Conservation (phyloP, 2,113 vertebrate species). For the Carassius gibelio region DNA sequence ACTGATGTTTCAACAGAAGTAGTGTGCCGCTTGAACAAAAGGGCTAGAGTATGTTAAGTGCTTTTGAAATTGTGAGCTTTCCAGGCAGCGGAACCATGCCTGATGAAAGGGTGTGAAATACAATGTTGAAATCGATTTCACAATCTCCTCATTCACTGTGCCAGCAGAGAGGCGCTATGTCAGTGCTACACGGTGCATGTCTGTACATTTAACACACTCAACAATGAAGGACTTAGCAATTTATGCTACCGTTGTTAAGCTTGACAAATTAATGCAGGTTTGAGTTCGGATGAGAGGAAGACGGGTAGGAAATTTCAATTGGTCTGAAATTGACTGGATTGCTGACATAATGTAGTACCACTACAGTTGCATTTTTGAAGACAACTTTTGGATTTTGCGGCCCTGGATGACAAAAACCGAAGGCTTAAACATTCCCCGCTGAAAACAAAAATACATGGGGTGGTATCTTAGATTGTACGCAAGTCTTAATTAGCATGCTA, state of each 20-base stretch:
- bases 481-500: slow-evolving; percentile 54
- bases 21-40: slow-evolving; percentile 81
- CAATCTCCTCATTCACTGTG: slow-evolving; percentile 72
- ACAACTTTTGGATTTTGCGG: slow-evolving; percentile 42
- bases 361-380: slow-evolving; percentile 54
- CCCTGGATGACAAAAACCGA: slow-evolving; percentile 32
- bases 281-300: slow-evolving; percentile 57
- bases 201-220: slow-evolving; percentile 70
- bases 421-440: slow-evolving; percentile 42
- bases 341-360: slow-evolving; percentile 61
- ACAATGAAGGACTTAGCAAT: slow-evolving; percentile 61
- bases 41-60: slow-evolving; percentile 81
- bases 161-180: slow-evolving; percentile 65
- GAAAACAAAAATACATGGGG: slow-evolving; percentile 14
- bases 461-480: slow-evolving; percentile 48
- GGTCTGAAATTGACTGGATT: slow-evolving; percentile 56
- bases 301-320: slow-evolving; percentile 52
- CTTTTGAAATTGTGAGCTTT: slow-evolving; percentile 81
- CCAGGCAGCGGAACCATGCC: slow-evolving; percentile 70
- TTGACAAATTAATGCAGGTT: slow-evolving; percentile 70
- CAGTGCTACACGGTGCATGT: slow-evolving; percentile 60
- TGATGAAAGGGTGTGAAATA: slow-evolving; percentile 81
- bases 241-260: slow-evolving; percentile 60
- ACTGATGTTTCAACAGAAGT: slow-evolving; percentile 80
- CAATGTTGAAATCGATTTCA: slow-evolving; percentile 82